Conservation (phyloP, 2,888 invertebrate genomes). For the Brachyptera putata region DNA sequence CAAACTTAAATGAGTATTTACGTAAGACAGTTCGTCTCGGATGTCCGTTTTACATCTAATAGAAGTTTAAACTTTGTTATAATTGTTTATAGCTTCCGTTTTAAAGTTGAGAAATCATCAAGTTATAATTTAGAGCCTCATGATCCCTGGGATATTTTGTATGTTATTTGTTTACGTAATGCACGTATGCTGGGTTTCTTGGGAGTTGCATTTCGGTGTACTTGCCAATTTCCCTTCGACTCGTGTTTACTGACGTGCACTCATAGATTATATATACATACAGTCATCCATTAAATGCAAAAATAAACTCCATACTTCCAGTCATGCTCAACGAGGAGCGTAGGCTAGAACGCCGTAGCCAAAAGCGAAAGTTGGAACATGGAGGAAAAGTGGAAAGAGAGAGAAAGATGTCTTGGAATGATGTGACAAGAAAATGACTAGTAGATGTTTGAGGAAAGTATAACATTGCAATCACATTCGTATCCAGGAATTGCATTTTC, state of each 20-base stretch:
- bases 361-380: background rate
- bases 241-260: conserved; percentile 1
- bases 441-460: no score
- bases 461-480: no score
- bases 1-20: background rate
- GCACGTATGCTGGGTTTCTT: no score
- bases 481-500: no score
- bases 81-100: conserved; percentile 13
- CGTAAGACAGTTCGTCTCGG: no score
- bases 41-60: conserved; percentile 16
- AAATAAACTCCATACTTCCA: conserved; percentile 19
- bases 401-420: background rate
- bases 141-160: background rate
- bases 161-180: conserved; percentile 10
- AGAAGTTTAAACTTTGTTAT: conserved; percentile 9
- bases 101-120: background rate
- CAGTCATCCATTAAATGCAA: conserved; percentile 10
- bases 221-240: background rate
- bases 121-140: conserved; percentile 8
- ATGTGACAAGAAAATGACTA: background rate
- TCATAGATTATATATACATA: no score
- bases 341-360: background rate
- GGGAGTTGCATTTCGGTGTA: no score
- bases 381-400: background rate
- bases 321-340: background rate